These are phyloP conservation scores for Chlorodrepanis virens DNA, from an alignment of 2,113 vertebrate species.

Conservation along the genomic window DNA sequence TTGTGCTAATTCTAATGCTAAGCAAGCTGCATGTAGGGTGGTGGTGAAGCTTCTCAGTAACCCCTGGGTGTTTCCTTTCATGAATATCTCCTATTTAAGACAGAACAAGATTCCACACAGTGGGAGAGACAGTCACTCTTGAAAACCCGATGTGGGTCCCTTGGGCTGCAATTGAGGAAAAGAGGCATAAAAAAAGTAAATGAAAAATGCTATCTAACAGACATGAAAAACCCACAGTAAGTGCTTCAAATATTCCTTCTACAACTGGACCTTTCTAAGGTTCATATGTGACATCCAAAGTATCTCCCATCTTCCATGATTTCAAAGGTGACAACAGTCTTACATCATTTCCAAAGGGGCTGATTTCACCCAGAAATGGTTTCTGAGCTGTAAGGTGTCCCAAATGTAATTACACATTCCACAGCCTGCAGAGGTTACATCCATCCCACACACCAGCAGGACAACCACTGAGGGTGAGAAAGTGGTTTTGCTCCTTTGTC, in stretches of 20 bases:
- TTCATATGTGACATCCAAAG: neutral
- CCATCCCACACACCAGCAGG: neutral
- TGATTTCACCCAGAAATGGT: neutral
- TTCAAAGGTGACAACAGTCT: neutral
- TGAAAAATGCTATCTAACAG: rapidly evolving
- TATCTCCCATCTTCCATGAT: neutral
- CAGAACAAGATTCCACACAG: neutral
- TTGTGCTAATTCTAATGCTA: neutral
- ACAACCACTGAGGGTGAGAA: neutral
- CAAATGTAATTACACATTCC: neutral
- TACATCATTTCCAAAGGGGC: neutral
- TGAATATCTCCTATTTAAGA: neutral
- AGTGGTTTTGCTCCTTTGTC: neutral
- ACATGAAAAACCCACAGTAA: neutral
- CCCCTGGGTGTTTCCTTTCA: slow-evolving; percentile 41
- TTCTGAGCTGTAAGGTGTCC: neutral
- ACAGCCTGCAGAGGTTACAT: neutral
- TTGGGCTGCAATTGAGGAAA: neutral
- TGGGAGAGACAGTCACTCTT: neutral
- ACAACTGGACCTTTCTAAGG: neutral
- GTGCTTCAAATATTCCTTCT: neutral
- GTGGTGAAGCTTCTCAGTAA: slow-evolving; percentile 23
- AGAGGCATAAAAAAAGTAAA: neutral
- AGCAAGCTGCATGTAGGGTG: neutral
- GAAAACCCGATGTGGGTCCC: neutral